Conservation (phyloP, 2,797 vertebrate species). For the Coreius guichenoti region DNA sequence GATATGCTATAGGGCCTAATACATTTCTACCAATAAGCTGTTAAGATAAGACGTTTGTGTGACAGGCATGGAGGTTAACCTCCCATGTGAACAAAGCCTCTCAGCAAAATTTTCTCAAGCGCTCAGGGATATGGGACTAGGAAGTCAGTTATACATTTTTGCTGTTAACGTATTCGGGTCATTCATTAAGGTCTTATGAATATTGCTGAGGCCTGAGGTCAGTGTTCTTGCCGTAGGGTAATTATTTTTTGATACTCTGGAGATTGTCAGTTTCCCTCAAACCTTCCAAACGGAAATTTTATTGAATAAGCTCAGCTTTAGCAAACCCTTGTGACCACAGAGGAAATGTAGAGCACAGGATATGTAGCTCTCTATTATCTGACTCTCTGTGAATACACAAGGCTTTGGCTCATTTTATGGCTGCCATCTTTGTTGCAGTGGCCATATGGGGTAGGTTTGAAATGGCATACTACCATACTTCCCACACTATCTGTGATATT, state of each 20-base stretch:
- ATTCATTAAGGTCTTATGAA: constrained; percentile 64
- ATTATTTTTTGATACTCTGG: constrained; percentile 57
- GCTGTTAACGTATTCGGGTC: constrained; percentile 62
- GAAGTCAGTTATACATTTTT: constrained; percentile 37
- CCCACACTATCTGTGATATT: not conserved
- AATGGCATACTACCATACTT: not conserved
- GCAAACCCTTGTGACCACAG: constrained; percentile 15
- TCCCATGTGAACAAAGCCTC: constrained; percentile 27
- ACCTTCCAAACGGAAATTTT: constrained; percentile 37
- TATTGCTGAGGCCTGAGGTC: constrained; percentile 59
- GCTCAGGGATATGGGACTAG: constrained; percentile 28
- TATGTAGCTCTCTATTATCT: constrained; percentile 26
- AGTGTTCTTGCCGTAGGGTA: constrained; percentile 50
- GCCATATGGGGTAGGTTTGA: not conserved
- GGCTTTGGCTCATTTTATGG: constrained; percentile 5
- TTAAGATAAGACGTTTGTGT: constrained; percentile 11
- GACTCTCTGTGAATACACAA: constrained; percentile 18
- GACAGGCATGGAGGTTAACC: constrained; percentile 52
- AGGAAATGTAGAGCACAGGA: constrained; percentile 34
- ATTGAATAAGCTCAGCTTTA: constrained; percentile 47
- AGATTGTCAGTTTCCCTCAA: constrained; percentile 46
- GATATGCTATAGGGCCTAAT: not conserved
- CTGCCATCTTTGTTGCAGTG: constrained; percentile 19
- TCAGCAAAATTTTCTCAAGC: constrained; percentile 15
- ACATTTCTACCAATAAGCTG: not conserved